These are phyloP conservation scores for Platycnemis pennipes DNA, from an alignment of 2,888 invertebrate species.

Conservation along the genomic window DNA sequence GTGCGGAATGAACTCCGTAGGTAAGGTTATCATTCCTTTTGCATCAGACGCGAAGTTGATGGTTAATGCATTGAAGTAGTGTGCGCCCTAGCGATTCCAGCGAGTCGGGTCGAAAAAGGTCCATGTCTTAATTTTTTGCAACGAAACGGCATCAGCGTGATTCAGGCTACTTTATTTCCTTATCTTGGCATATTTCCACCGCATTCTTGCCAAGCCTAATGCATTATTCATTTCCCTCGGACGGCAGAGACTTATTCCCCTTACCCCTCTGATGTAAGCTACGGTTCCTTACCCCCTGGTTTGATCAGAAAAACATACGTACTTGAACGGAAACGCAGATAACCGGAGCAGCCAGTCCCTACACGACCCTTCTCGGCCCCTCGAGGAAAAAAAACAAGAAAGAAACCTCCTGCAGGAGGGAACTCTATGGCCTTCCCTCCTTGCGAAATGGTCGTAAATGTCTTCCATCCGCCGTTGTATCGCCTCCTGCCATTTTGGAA, in stretches of 20 bases:
- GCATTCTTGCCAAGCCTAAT: background rate
- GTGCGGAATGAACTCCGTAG: background rate
- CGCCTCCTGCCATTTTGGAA: slow-evolving; percentile 16
- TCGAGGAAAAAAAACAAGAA: background rate
- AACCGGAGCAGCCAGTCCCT: background rate
- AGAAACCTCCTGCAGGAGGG: background rate
- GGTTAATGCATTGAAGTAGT: background rate
- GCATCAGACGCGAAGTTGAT: background rate
- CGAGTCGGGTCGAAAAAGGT: background rate
- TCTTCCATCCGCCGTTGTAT: background rate
- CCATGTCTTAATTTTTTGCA: background rate
- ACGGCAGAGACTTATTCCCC: background rate
- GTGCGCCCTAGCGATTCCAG: background rate
- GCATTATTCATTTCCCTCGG: background rate
- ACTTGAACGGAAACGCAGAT: slow-evolving; percentile 33
- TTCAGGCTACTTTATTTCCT: slow-evolving; percentile 8
- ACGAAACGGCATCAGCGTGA: background rate
- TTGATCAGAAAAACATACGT: slow-evolving; percentile 25
- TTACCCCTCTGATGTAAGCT: background rate
- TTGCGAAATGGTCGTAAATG: slow-evolving; percentile 12
- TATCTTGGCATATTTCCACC: slow-evolving; percentile 32
- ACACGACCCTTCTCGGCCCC: no score
- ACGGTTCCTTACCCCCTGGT: background rate
- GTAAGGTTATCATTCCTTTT: background rate
- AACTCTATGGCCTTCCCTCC: background rate